A percentile compares a stretch with the other conserved stretches of the same genome.
Evolutionary conservation across 2,797 vertebrate genomes (phyloP).

Genomic region (Lates japonicus): DNA sequence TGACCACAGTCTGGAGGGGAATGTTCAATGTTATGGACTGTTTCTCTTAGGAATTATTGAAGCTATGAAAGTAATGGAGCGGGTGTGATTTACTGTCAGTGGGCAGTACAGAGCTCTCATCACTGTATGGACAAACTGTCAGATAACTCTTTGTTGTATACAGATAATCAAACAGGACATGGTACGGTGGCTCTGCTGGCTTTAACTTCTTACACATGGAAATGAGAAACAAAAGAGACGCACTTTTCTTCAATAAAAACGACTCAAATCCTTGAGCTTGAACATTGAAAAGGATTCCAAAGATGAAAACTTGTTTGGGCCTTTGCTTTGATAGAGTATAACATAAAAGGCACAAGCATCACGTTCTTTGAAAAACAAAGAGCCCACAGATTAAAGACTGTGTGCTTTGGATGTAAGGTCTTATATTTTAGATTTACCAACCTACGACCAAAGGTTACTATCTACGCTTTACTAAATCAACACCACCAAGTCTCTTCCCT

Average conservation of each 20-base stretch:
- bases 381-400: constrained; percentile 44
- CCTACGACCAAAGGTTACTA: constrained; percentile 24
- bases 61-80: neutral
- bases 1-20: neutral
- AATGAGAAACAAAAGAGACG: constrained; percentile 2
- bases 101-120: neutral
- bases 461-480: constrained; percentile 8
- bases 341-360: constrained; percentile 56
- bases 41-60: neutral
- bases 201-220: neutral
- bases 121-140: constrained; percentile 1
- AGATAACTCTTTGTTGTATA: neutral
- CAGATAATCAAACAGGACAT: neutral
- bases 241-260: constrained; percentile 15
- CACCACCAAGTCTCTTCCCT: neutral
- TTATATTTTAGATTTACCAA: constrained; percentile 44
- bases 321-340: constrained; percentile 49
- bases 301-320: constrained; percentile 40
- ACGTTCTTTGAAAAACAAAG: constrained; percentile 54
- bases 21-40: neutral
- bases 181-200: neutral
- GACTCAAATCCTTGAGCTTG: constrained; percentile 35
- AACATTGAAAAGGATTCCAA: constrained; percentile 37
- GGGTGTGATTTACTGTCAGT: neutral
- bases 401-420: constrained; percentile 18